A percentile compares a stretch with the other conserved stretches of the same genome.
phyloP scores from a whole-genome alignment of 2,113 vertebrate genomes.

The Sardina pilchardus region DNA sequence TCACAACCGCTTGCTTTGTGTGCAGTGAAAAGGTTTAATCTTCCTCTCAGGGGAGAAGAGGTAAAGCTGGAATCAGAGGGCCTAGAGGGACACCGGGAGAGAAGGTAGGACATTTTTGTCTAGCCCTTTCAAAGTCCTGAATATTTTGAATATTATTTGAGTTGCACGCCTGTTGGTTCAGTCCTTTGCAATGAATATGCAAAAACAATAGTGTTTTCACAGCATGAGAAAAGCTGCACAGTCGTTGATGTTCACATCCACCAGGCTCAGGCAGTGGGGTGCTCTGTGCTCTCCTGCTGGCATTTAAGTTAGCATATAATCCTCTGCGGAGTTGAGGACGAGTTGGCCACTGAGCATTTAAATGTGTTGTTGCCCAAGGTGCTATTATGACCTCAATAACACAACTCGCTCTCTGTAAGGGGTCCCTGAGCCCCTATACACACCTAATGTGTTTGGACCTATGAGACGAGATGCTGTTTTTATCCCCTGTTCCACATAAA shows the following conservation, averaged over 20 bases:
- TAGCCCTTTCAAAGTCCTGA: neutral
- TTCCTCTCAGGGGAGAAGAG: constrained; percentile 72
- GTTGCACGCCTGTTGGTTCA: too few species aligned
- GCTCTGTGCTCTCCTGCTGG: neutral
- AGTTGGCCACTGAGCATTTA: neutral
- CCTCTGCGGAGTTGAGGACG: neutral
- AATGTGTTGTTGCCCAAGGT: constrained; percentile 14
- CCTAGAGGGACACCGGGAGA: constrained; percentile 53
- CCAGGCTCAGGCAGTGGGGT: neutral
- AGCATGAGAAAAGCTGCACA: neutral
- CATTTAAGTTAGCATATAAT: neutral
- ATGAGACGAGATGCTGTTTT: neutral
- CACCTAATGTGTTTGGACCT: neutral
- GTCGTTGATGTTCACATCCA: neutral
- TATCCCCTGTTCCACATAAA: neutral
- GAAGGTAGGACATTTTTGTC: constrained; percentile 65
- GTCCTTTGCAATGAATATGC: neutral
- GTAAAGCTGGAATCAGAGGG: constrained; percentile 71
- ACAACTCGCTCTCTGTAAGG: neutral
- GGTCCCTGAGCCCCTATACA: neutral
- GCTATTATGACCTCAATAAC: neutral
- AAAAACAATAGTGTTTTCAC: neutral
- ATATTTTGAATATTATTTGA: too few species aligned
- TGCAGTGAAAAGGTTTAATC: constrained; percentile 1
- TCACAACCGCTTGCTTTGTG: neutral